phyloP scores from a whole-genome alignment of 2,797 vertebrate species.

The Chloroceryle inda region DNA sequence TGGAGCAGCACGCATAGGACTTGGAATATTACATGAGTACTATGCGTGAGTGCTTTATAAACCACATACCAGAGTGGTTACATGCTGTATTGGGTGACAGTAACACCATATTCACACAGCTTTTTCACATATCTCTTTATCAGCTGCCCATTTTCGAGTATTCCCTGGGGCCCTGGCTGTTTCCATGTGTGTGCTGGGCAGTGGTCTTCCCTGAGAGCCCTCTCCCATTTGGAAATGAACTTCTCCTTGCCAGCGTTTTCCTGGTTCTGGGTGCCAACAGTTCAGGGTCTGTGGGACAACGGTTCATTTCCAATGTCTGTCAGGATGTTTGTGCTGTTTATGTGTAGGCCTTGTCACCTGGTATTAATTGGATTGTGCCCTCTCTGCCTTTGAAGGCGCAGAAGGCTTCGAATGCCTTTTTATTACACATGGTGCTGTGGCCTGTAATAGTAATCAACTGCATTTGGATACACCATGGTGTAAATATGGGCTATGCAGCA shows the following conservation, averaged over 20 bases:
- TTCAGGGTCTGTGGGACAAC: constrained; percentile 11
- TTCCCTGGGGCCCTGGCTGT: not conserved
- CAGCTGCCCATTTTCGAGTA: constrained; percentile 43
- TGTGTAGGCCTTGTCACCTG: constrained; percentile 63
- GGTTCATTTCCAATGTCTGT: constrained; percentile 30
- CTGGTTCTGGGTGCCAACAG: constrained; percentile 5
- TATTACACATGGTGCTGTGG: constrained; percentile 44
- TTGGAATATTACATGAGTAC: constrained; percentile 68
- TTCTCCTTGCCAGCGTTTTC: not conserved
- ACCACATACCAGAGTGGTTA: constrained; percentile 74
- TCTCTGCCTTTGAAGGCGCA: constrained; percentile 66
- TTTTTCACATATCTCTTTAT: constrained; percentile 70
- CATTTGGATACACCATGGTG: constrained; percentile 56
- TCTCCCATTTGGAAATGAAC: constrained; percentile 5
- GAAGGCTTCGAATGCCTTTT: constrained; percentile 49
- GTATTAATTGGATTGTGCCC: constrained; percentile 66
- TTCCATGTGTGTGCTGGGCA: constrained; percentile 43
- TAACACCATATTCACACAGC: constrained; percentile 69
- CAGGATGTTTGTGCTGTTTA: constrained; percentile 56
- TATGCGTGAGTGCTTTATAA: constrained; percentile 73
- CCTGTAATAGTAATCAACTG: constrained; percentile 50
- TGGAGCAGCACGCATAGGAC: constrained; percentile 73
- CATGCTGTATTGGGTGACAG: constrained; percentile 73
- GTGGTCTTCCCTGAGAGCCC: not conserved
- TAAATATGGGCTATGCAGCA: not conserved